Evolutionary conservation across 2,888 invertebrate genomes (phyloP), one percentile per base, ranked within the genome.

Genomic region (Thymelicus lineola): DNA sequence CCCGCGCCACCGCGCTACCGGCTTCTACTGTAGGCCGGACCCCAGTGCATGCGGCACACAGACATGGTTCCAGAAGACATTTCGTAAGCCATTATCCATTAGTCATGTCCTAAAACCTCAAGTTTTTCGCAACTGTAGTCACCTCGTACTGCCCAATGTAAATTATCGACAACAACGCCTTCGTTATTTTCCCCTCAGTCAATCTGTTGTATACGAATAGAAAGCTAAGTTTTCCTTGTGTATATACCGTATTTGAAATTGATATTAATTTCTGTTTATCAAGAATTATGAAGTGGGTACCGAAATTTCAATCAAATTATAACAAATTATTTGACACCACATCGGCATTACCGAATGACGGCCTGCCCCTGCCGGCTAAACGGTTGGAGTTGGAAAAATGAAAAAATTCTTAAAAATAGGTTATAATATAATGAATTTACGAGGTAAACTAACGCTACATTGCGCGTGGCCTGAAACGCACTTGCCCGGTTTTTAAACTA

Each of bases 81-180:
- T 84, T 88, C 84, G 85, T 81, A 88, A 89, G 76, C 81, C 72
- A 87, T 88, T 88, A 87, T 89, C 78, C 81, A 87, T 91, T 91
- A 86, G 91, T 90, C 89, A 89, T 90, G 91, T 90, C 86, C 89
- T 79, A 86, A 86, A 88, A 89, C 76, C 76, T 73, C 66, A 68
- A 71, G 71, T 73, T 75, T 72, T 77, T 73, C 72, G 73, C 57
- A 68, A 68, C 12, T 20, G 12, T 53, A 53, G 20, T 53, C 20
- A 53, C 17, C 53, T 15, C 48, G 15, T 15, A 15, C 15, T 15
- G 48, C 4, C 15, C 0, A 10, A 15, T 48, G 15, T 48, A 48
- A 48, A 48, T 48, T 46, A 48, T 15, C n/a, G 48, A 48, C 48
- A 53, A 20, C 53, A 53, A 20, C 53, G 53, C 53, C 77, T 76